Base-by-base conservation (phyloP, 2,113 vertebrate genomes). In the Psilopsiagon aurifrons region DNA sequence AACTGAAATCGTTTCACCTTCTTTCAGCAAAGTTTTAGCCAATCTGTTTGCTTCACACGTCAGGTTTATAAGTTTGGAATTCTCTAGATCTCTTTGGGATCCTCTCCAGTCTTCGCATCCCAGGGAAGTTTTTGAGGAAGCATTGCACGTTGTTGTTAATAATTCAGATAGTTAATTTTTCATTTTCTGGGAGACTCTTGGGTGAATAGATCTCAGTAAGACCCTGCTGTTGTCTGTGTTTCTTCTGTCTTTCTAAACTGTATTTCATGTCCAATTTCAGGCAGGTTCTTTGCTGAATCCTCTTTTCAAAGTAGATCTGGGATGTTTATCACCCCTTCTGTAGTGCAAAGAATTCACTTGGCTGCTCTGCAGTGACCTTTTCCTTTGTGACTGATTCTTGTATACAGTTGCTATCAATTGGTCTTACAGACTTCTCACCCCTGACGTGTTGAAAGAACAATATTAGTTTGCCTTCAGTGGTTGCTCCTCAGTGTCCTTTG, bases 121-220 rank as follows among this genome's bases (percentile, higher is more conserved):
- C 28, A 44, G 55, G 33, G 23, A 88, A 52, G 39, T 49, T 92
- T 82, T 64, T 78, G 86, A 33, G 52, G 74, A 89, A 88, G 59
- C 77, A 33, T 19, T 92, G 86, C 88, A 95, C 77, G 64, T 92
- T 51, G 60, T 7, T 86, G 80, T 89, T 95, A 94, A 92, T 94
- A 94, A 94, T 95, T 95, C 88, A 94, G 35, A 51, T 86, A 84
- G 41, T 94, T 83, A 49, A 63, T 71, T 67, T 92, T 94, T 84
- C 83, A 70, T 92, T 91, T 91, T 33, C 73, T 84, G 23, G 33
- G 43, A 77, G 71, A 68, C 60, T 75, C 55, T 31, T 29, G 69
- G 35, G 39, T 86, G 74, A 84, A 78, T 86, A 68, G 13, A 54
- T 64, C 47, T 22, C 33, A 7, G 22, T 14, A 14, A 59, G 23